A percentile compares a stretch with the other conserved stretches of the same genome.
phyloP scores from a whole-genome alignment of 2,888 invertebrate genomes.

The Latheticus oryzae region DNA sequence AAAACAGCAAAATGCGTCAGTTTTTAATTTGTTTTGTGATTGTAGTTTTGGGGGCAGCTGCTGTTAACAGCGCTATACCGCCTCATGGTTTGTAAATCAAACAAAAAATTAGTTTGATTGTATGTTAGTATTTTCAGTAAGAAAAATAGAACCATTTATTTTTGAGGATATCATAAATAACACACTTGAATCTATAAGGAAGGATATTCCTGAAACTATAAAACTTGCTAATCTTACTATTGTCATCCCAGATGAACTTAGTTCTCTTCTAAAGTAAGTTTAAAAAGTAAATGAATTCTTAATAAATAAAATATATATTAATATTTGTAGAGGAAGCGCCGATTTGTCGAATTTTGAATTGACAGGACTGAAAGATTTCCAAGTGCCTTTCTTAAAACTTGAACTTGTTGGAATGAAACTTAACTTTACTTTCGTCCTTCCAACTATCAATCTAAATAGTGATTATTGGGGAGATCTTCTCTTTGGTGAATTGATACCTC shows the following conservation, averaged over 20 bases:
- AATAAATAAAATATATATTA: no score
- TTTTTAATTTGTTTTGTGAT: no score
- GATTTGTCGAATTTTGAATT: slow-evolving; percentile 14
- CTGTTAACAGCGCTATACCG: no score
- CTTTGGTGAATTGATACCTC: slow-evolving; percentile 10
- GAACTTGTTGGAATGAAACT: slow-evolving; percentile 4
- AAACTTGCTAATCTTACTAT: slow-evolving; percentile 3
- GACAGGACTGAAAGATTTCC: slow-evolving; percentile 19
- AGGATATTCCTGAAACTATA: slow-evolving; percentile 19
- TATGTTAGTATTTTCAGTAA: no score
- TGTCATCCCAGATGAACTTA: slow-evolving; percentile 10
- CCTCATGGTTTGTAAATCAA: no score
- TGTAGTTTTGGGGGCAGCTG: no score
- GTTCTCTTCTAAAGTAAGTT: no score
- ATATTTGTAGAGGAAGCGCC: slow-evolving; percentile 18
- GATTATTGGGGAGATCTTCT: slow-evolving; percentile 14
- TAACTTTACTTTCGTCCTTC: slow-evolving; percentile 23
- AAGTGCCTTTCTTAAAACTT: slow-evolving; percentile 11
- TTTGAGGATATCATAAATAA: slow-evolving; percentile 18
- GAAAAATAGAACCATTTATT: slow-evolving; percentile 9
- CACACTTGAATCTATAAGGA: slow-evolving; percentile 16
- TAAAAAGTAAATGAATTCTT: no score
- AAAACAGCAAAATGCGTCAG: no score
- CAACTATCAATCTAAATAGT: slow-evolving; percentile 20
- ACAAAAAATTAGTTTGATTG: no score